Percentiles rank a stretch among this genome's conserved stretches.
Evolutionary conservation across 2,113 vertebrate species (phyloP).

Genomic region (Nanorana parkeri): DNA sequence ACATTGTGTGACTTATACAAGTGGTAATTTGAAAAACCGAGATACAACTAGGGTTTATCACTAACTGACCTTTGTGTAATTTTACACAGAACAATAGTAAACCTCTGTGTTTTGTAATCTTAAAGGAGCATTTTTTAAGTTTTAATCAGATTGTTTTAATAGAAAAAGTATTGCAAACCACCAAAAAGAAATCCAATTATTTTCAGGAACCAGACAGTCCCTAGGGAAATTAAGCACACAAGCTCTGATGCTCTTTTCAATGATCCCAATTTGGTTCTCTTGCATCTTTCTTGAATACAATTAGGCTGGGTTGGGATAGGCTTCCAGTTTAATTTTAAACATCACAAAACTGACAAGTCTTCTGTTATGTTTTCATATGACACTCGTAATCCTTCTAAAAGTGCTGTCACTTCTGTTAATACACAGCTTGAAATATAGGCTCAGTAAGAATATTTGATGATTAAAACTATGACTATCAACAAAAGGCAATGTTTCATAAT

Average conservation of each 20-base stretch:
- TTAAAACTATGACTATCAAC: too few species aligned
- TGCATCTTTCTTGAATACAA: constrained; percentile 38
- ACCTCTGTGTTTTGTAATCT: neutral
- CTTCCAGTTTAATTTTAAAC: constrained; percentile 12
- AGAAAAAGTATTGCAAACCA: constrained; percentile 32
- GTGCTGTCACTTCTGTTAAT: neutral
- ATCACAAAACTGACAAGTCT: neutral
- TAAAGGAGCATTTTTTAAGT: neutral
- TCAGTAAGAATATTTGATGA: too few species aligned
- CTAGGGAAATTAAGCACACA: constrained; percentile 50
- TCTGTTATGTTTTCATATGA: neutral
- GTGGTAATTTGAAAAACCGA: too few species aligned
- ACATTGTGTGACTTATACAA: too few species aligned
- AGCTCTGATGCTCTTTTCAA: constrained; percentile 17
- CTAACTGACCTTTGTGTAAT: neutral
- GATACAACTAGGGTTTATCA: too few species aligned
- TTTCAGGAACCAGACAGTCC: constrained; percentile 31
- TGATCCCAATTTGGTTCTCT: constrained; percentile 33
- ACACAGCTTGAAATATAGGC: too few species aligned
- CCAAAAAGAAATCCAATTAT: constrained; percentile 50
- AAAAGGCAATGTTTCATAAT: too few species aligned
- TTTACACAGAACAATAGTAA: neutral
- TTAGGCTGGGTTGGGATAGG: constrained; percentile 10
- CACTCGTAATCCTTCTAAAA: neutral
- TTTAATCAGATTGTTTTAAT: constrained; percentile 22